Evolutionary conservation across 2,113 vertebrate species (phyloP).

Genomic region (Tangachromis dhanisi): DNA sequence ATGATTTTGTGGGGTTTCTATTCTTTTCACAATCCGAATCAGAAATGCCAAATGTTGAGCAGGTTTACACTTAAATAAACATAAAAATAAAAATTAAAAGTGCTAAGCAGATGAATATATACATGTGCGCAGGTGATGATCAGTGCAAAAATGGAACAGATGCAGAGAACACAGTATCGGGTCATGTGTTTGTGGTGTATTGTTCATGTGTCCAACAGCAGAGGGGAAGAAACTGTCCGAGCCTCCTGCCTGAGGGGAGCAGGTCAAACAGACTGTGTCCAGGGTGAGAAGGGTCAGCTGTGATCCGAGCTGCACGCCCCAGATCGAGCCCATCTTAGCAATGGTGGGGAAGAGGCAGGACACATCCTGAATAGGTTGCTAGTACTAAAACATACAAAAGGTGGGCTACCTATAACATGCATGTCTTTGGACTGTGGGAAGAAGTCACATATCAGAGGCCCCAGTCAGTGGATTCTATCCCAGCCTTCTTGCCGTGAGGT

Average conservation of each 20-base stretch:
- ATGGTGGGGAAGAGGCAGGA: neutral
- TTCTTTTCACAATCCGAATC: neutral
- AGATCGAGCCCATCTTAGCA: neutral
- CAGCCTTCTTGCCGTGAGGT: neutral
- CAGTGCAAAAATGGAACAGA: neutral
- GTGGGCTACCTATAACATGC: neutral
- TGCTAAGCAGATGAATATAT: neutral
- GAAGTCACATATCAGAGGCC: neutral
- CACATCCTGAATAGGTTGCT: neutral
- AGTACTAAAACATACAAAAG: neutral
- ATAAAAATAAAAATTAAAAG: neutral
- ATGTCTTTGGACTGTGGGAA: neutral
- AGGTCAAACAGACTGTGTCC: neutral
- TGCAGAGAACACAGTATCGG: neutral
- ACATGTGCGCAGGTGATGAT: neutral
- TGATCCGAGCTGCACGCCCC: fast-evolving
- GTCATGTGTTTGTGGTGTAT: neutral
- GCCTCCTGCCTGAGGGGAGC: fast-evolving
- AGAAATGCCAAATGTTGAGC: neutral
- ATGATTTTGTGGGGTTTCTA: neutral
- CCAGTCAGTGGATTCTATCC: neutral
- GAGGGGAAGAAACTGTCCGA: neutral
- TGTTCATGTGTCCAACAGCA: neutral
- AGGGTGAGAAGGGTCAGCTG: neutral
- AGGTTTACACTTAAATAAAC: neutral